Base-by-base conservation (phyloP, 2,113 vertebrate species). In the Fukomys damarensis region DNA sequence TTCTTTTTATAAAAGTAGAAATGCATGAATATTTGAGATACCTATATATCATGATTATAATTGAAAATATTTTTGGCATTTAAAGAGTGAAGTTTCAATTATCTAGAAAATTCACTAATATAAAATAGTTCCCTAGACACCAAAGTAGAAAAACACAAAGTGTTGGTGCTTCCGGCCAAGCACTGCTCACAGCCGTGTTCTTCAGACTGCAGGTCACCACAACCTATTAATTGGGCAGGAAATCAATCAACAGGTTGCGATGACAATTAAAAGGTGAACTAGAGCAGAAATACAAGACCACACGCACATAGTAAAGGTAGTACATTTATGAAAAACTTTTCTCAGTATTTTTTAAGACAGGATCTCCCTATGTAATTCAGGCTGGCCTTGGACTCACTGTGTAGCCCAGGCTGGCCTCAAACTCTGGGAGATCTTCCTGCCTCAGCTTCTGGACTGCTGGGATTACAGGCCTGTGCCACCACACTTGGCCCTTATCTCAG, bases 11-110 rank as follows among this genome's bases (percentile, higher is more conserved):
- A 52, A 49, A 38, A 81, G 32, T n/a, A 93, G 20, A 28, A 38
- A 84, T 93, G 26, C 72, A 91, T 93, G 58, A 66, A 58, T 68
- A 43, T 66, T 93, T 89, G 81, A 41, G 24, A 94, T 83, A 20
- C 86, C 35, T 86, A 96, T 30, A 80, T 79, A 65, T 52, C 30
- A 82, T 84, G 63, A 49, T 79, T 74, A 95, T 2, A 82, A 38
- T 0, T 46, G 35, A 91, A 94, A 86, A 76, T 83, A 63, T 63
- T 89, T 89, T 83, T 86, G 86, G 58, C 9, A 65, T 32, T 92
- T 90, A 66, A 85, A 82, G 28, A 79, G n/a, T 61, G 2, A 96
- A 87, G 35, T 91, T 96, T 94, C 68, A 94, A 63, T 86, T 86
- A 93, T 79, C 41, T 70, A 92, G 46, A 89, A 92, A 96, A 91